These are phyloP conservation scores for Eriocheir sinensis DNA, from an alignment of 1,140 invertebrate species.

Conservation along the genomic window DNA sequence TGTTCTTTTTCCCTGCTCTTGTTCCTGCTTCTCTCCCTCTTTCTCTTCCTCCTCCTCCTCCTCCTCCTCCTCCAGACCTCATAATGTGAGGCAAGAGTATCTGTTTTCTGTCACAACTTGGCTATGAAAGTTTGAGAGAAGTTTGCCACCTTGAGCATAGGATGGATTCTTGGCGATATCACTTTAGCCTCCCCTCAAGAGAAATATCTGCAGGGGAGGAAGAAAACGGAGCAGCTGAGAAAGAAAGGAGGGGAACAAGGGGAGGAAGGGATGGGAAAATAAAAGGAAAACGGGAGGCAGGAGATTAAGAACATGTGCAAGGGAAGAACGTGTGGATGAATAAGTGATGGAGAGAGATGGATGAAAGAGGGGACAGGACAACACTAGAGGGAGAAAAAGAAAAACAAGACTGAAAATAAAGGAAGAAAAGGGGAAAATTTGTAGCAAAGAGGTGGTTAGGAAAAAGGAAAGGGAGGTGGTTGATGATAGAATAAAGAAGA, in stretches of 20 bases:
- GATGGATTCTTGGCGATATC: constrained; percentile 64
- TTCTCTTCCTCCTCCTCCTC: not conserved
- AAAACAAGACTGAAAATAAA: no score
- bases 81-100: constrained; percentile 73
- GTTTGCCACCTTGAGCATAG: constrained; percentile 62
- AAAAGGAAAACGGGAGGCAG: not conserved
- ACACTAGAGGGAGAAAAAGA: no score
- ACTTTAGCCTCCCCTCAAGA: constrained; percentile 58
- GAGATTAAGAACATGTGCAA: not conserved
- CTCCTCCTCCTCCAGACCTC: constrained; percentile 14
- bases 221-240: constrained; percentile 33
- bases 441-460: no score
- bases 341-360: not conserved
- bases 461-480: no score
- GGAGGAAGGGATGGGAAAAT: not conserved
- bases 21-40: not conserved
- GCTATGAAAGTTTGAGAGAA: constrained; percentile 65
- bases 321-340: no score
- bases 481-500: no score
- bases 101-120: constrained; percentile 73
- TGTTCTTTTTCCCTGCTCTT: not conserved
- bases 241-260: not conserved
- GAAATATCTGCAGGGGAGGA: not conserved
- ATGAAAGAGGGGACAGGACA: not conserved
- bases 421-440: no score